phyloP scores from a whole-genome alignment of 2,888 invertebrate species.

The Oasisia sp. region DNA sequence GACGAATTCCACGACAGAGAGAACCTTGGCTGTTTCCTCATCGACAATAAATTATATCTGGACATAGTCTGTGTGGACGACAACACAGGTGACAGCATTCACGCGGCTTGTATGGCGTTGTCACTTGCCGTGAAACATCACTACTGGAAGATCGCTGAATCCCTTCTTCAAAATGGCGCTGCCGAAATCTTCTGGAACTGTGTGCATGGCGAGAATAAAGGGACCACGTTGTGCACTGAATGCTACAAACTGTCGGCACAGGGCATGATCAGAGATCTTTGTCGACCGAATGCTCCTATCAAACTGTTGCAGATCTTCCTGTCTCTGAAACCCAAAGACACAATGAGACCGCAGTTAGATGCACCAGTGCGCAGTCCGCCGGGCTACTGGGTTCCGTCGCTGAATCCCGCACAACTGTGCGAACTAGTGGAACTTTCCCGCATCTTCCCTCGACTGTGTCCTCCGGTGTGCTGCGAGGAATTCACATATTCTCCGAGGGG shows the following conservation, averaged over 20 bases:
- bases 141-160: not conserved
- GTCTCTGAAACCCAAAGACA: not conserved
- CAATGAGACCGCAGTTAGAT: not conserved
- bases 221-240: not conserved
- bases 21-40: not conserved
- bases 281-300: slow-evolving; percentile 6
- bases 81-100: not conserved
- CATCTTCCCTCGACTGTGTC: not conserved
- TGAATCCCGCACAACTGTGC: not conserved
- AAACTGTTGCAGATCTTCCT: not conserved
- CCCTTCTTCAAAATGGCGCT: not conserved
- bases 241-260: not conserved
- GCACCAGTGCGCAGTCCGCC: not conserved
- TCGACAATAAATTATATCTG: not conserved
- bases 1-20: not conserved
- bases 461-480: not conserved
- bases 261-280: not conserved
- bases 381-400: not conserved
- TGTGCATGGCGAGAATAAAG: not conserved
- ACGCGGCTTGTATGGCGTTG: not conserved
- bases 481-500: not conserved
- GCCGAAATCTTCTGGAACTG: slow-evolving; percentile 5
- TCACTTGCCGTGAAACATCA: not conserved
- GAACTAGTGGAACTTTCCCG: not conserved
- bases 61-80: not conserved